Percentiles rank a stretch among this genome's conserved stretches.
These are phyloP conservation scores for Cariama cristata DNA, from an alignment of 2,113 vertebrate species.

Conservation along the genomic window DNA sequence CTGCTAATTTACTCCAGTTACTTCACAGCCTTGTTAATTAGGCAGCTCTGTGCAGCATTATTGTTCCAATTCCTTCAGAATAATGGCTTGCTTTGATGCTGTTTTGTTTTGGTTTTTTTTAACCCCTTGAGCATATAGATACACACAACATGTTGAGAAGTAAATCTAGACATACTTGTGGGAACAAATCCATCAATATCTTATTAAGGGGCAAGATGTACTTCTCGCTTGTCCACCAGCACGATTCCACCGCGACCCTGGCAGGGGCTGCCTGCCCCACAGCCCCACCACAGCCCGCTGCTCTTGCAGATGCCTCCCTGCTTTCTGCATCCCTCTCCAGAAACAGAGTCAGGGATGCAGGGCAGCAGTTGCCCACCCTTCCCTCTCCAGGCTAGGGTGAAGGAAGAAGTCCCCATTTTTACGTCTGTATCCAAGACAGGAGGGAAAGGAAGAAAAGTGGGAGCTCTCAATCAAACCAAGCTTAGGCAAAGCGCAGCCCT, in stretches of 20 bases:
- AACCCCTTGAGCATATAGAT: background rate
- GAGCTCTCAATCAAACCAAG: background rate
- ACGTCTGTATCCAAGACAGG: background rate
- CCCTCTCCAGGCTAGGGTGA: background rate
- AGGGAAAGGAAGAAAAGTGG: background rate
- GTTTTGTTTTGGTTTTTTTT: background rate
- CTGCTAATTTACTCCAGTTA: slow-evolving; percentile 11
- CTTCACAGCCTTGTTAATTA: slow-evolving; percentile 46
- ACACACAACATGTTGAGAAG: background rate
- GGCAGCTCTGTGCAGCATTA: background rate
- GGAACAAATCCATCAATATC: background rate
- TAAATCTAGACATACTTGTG: background rate
- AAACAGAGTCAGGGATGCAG: background rate
- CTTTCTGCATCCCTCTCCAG: background rate
- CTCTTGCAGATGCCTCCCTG: background rate
- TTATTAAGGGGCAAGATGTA: background rate
- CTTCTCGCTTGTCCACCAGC: background rate
- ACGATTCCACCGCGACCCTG: background rate
- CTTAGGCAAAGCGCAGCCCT: accelerated
- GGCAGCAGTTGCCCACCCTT: background rate
- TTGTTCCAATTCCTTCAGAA: background rate
- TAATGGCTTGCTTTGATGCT: background rate
- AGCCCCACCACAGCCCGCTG: accelerated
- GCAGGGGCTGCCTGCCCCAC: background rate
- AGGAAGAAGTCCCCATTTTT: background rate